phyloP scores from a whole-genome alignment of 2,797 vertebrate genomes.

The Sebastes hopkinsi region DNA sequence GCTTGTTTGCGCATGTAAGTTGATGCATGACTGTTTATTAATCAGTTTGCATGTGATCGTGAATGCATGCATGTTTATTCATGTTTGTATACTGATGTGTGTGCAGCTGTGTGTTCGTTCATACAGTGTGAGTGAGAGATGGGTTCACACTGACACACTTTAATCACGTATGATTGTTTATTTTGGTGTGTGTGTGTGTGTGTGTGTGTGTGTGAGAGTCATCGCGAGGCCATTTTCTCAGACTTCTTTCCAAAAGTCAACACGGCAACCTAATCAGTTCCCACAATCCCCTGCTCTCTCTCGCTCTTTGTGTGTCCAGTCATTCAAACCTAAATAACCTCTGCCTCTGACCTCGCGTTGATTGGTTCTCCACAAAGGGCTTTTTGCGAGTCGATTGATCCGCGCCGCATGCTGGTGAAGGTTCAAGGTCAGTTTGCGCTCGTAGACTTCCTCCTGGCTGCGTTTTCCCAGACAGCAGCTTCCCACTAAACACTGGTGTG shows the following conservation, averaged over 20 bases:
- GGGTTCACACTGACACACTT: background rate
- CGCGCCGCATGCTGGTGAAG: background rate
- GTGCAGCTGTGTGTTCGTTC: background rate
- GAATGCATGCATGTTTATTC: background rate
- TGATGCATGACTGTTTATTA: background rate
- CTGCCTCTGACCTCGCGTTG: background rate
- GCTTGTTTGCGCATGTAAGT: background rate
- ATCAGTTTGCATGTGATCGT: background rate
- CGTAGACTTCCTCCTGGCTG: slow-evolving; percentile 17
- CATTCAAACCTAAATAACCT: slow-evolving; percentile 42
- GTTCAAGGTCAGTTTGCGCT: slow-evolving; percentile 43
- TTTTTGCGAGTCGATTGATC: slow-evolving; percentile 43
- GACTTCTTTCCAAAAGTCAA: slow-evolving; percentile 42
- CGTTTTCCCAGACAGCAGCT: slow-evolving; percentile 34
- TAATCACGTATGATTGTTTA: background rate
- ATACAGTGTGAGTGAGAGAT: background rate
- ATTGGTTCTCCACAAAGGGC: slow-evolving; percentile 26
- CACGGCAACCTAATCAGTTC: slow-evolving; percentile 34
- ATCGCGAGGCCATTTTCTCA: slow-evolving; percentile 39
- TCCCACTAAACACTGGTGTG: slow-evolving; percentile 12
- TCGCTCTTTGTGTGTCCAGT: background rate
- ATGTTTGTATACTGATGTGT: background rate
- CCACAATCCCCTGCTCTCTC: slow-evolving; percentile 40
- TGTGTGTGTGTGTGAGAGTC: background rate
- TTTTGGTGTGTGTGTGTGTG: background rate